Evolutionary conservation across 1,140 invertebrate species (phyloP), one percentile per base, ranked within the genome.

Genomic region (Drosophila sulfurigaster): DNA sequence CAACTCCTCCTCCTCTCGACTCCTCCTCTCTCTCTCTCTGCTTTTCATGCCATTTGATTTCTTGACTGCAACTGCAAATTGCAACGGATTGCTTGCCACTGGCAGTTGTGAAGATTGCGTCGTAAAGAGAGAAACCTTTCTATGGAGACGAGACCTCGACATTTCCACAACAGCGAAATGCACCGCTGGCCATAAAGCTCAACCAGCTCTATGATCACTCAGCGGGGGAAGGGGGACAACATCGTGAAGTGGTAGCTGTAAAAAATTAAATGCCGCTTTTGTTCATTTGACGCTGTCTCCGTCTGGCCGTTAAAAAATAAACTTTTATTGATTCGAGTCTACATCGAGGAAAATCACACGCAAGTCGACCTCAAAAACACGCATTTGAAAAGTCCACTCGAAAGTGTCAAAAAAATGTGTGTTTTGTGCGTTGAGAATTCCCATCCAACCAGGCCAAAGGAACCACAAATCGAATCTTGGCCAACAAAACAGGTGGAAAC

Each of bases 61-160:
- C 54, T 57, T 46, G 62, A 56, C 75, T 64, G 64, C 62, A 45
- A 78, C 75, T 80, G 82, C 60, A 78, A 75, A 80, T 72, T 82
- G 79, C 86, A 72, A 56, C 58, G 43, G 65, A 69, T 56, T 69
- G 49, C 35, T 74, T 68, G 64, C 64, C 65, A 56, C 57, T 25
- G 70, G 65, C 66, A 46, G 16, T 43, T 74, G 71, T 25, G 20
- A 32, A 70, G 58, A 63, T 64, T 66, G 54, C 62, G 64, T 59
- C 45, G 57, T 62, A 10, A 51, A 45, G 35, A 59, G 78, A 67
- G 81, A 89, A 89, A 91, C 69, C 75, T 82, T 74, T 74, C 43
- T 59, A 54, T 45, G 38, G 48, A 62, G 66, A 57, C 32, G 65
- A 68, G 48, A 68, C 67, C 58, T 43, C 58, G 46, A 72, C 68